Base-by-base conservation (phyloP, 2,797 vertebrate genomes). In the Xiphophorus birchmanni region DNA sequence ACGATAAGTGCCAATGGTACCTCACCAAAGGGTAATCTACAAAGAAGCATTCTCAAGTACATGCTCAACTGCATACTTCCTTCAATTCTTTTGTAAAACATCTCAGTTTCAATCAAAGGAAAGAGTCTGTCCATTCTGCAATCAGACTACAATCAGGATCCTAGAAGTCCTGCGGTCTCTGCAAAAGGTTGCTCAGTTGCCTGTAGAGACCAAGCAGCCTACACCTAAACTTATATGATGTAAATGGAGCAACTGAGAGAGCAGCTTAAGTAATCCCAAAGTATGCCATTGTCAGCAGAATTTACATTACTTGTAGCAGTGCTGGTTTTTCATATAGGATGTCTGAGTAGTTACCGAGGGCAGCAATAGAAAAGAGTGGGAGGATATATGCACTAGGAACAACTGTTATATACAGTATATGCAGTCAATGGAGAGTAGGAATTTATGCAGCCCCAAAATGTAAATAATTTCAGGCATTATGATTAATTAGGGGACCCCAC, bases 131-230 rank as follows among this genome's bases (percentile, higher is more conserved):
- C 65, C 65, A 69, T 42, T 69, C 37, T 23, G 69, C 69, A 72
- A 72, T 72, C 69, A 72, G 42, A 45, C 42, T 72, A 47, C 48
- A 52, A 52, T 74, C 73, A 56, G 50, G 35, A 42, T 75, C 50
- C 52, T 4, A 10, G 47, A 72, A 45, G 42, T 45, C 69, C 26
- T 72, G 42, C 42, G 2, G 67, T 71, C 13, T 72, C 23, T 74
- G 29, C 21, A 73, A 48, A 73, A 47, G 45, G 60, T 65, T 65
- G 73, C 21, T 35, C n/a, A 21, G 10, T 23, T 35, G 23, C 12
- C 37, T 26, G 15, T 9, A 74, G 32, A 54, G 32, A 26, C 18
- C 37, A 13, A 54, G 18, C 32, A 26, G 73, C 35, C 26, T 13
- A 52, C 29, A 74, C 45, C 35, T 54, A 74, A 26, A 52, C 47